These are phyloP conservation scores for Petrolisthes cinctipes DNA, from an alignment of 2,888 invertebrate species.

Conservation along the genomic window DNA sequence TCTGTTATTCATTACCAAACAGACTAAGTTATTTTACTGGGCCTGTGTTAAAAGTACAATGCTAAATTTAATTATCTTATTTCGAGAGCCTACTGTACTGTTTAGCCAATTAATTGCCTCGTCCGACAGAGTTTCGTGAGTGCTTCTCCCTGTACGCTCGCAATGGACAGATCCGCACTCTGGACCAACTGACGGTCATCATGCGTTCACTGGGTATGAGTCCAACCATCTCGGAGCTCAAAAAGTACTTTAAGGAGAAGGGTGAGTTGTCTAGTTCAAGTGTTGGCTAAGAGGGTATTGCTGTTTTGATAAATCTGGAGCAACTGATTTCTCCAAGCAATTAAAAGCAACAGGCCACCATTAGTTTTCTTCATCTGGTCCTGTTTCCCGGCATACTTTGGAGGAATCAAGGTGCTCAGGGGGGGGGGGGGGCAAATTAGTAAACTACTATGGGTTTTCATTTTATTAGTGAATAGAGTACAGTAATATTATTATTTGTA, in stretches of 20 bases:
- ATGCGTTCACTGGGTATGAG: slow-evolving; percentile 95
- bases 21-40: too few species aligned
- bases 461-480: too few species aligned
- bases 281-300: not conserved
- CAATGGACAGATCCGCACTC: slow-evolving; percentile 86
- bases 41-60: not conserved
- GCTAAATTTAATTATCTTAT: not conserved
- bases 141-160: slow-evolving; percentile 95
- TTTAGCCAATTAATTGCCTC: not conserved
- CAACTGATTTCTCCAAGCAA: too few species aligned
- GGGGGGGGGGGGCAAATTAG: too few species aligned
- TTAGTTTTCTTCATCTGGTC: too few species aligned
- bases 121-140: slow-evolving; percentile 72
- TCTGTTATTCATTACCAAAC: too few species aligned
- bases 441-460: too few species aligned
- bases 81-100: not conserved
- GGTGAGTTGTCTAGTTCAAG: slow-evolving; percentile 69
- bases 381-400: too few species aligned
- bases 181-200: slow-evolving; percentile 91
- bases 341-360: too few species aligned
- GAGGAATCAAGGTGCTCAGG: too few species aligned
- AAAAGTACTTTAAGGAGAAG: slow-evolving; percentile 83
- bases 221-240: slow-evolving; percentile 91
- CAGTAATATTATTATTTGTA: too few species aligned
- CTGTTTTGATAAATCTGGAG: too few species aligned